phyloP scores from a whole-genome alignment of 1,140 invertebrate species.

The Eulimnadia texana region DNA sequence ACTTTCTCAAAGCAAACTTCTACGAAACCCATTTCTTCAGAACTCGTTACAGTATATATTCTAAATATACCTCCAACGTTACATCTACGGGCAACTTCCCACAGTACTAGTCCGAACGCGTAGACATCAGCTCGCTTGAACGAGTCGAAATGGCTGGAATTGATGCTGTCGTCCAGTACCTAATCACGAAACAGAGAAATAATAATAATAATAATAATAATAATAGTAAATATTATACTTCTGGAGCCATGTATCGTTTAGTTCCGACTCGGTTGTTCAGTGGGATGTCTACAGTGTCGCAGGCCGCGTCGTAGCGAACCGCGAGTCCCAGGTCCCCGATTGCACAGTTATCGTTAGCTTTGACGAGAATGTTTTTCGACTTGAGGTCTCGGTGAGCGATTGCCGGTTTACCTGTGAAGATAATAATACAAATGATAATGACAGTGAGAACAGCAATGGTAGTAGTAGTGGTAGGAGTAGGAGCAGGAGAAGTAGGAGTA shows the following conservation, averaged over 20 bases:
- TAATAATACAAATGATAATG: not conserved
- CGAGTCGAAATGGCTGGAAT: conserved; percentile 81
- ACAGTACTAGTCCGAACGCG: conserved; percentile 82
- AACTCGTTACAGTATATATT: too few species aligned
- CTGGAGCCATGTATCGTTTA: conserved; percentile 88
- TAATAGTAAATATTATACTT: too few species aligned
- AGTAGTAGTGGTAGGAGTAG: too few species aligned
- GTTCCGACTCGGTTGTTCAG: conserved; percentile 86
- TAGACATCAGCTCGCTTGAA: conserved; percentile 94
- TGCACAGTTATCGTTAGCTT: conserved; percentile 80
- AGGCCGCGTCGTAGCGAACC: conserved; percentile 69
- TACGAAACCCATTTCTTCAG: too few species aligned
- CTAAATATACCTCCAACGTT: conserved; percentile 52
- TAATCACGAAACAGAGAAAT: conserved; percentile 21
- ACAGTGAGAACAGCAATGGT: not conserved
- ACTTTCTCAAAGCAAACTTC: too few species aligned
- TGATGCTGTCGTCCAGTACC: conserved; percentile 81
- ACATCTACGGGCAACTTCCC: conserved; percentile 80
- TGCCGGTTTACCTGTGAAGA: conserved; percentile 65
- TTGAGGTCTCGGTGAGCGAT: conserved; percentile 94
- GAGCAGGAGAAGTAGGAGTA: too few species aligned
- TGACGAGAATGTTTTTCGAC: conserved; percentile 90
- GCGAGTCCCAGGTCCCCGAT: conserved; percentile 89
- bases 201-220: conserved; percentile 24
- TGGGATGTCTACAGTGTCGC: conserved; percentile 82